phyloP scores from a whole-genome alignment of 1,140 invertebrate species.

The Dysdera silvatica region DNA sequence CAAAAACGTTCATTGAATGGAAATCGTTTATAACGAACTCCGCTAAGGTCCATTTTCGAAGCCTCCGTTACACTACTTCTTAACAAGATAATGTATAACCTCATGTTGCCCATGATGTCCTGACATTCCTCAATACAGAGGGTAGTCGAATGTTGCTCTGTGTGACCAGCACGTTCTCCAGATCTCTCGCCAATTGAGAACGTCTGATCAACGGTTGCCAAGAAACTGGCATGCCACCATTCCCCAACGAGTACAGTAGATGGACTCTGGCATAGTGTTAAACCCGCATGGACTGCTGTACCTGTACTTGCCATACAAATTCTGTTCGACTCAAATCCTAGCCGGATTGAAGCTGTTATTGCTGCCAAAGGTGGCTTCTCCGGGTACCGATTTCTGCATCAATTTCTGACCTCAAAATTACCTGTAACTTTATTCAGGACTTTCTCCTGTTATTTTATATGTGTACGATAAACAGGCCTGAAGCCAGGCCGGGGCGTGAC shows the following conservation, averaged over 20 bases:
- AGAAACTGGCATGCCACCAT: not conserved
- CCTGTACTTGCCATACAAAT: not conserved
- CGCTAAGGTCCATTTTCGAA: no score
- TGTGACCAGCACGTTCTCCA: constrained; percentile 1
- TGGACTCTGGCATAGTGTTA: not conserved
- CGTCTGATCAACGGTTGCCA: not conserved
- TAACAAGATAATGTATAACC: not conserved
- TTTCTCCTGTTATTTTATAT: not conserved
- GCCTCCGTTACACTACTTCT: not conserved
- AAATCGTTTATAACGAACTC: no score
- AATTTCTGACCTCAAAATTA: not conserved
- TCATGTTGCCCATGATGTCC: no score
- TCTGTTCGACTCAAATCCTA: not conserved
- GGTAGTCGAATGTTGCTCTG: not conserved
- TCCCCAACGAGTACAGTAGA: not conserved
- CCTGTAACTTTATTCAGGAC: not conserved
- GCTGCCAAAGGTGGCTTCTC: not conserved
- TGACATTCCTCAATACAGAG: no score
- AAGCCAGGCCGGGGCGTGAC: no score
- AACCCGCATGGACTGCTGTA: not conserved
- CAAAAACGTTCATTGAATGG: no score
- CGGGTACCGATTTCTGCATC: not conserved
- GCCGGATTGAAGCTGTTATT: not conserved
- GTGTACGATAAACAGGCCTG: not conserved
- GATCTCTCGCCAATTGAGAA: not conserved